A percentile compares a stretch with the other conserved stretches of the same genome.
Evolutionary conservation across 1,140 invertebrate genomes (phyloP).

Genomic region (Dendroctonus ponderosae): DNA sequence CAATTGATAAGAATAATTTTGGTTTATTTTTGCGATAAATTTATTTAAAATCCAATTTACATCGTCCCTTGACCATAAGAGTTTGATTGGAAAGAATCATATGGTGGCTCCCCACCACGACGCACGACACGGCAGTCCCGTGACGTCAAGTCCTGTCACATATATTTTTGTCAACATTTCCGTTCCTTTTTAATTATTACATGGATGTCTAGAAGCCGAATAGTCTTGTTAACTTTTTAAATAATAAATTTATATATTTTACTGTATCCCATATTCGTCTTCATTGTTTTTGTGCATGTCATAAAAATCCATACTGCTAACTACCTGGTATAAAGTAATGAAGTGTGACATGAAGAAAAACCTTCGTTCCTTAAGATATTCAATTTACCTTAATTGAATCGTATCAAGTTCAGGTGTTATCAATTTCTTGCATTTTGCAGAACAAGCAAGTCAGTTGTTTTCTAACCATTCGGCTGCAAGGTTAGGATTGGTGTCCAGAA

Average conservation of each 20-base stretch:
- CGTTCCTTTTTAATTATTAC: constrained; percentile 8
- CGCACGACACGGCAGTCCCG: neutral
- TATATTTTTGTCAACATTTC: constrained; percentile 6
- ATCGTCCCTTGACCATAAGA: no score
- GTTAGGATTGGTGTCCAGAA: constrained; percentile 18
- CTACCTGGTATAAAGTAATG: constrained; percentile 14
- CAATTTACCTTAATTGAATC: constrained; percentile 6
- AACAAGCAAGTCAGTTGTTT: neutral
- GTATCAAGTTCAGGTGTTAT: neutral
- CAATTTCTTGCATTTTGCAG: neutral
- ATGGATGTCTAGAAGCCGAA: neutral
- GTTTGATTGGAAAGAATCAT: no score
- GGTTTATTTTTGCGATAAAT: no score
- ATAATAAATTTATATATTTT: constrained; percentile 6
- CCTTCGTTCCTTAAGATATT: neutral
- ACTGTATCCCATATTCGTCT: constrained; percentile 5
- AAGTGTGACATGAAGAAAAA: constrained; percentile 14
- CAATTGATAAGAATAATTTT: no score
- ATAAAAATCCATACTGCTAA: constrained; percentile 13
- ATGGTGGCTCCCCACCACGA: neutral
- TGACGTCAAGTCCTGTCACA: constrained; percentile 16
- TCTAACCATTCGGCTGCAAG: neutral
- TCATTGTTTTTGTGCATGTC: constrained; percentile 6
- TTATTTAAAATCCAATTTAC: no score
- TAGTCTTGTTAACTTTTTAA: constrained; percentile 6